Evolutionary conservation across 2,797 vertebrate species (phyloP).

Genomic region (Ara ararauna): DNA sequence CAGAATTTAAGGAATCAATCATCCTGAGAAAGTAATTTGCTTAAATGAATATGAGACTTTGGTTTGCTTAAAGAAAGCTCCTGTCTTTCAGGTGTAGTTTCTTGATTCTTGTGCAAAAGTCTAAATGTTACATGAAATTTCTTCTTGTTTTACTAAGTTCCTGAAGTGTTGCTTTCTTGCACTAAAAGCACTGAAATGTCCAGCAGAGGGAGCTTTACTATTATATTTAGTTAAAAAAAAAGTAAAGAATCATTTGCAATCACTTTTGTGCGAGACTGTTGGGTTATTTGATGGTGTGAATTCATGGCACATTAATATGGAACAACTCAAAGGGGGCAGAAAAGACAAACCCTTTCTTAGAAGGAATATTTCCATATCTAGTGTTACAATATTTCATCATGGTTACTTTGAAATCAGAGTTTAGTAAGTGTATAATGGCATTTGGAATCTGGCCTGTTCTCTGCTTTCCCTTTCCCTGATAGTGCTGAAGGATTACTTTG

Average conservation of each 20-base stretch:
- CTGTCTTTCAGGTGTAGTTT: background rate
- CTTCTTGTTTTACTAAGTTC: background rate
- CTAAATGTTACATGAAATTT: background rate
- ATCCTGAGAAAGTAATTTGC: background rate
- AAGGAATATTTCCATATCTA: background rate
- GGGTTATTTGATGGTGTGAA: background rate
- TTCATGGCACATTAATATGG: background rate
- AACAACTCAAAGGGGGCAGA: background rate
- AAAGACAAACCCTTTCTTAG: background rate
- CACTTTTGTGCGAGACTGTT: background rate
- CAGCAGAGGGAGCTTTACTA: conserved; percentile 64
- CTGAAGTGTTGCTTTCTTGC: background rate
- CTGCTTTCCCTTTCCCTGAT: background rate
- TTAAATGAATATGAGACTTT: background rate
- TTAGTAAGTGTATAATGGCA: background rate
- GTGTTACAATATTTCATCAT: background rate
- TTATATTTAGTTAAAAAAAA: background rate
- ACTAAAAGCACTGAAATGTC: background rate
- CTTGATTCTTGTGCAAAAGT: background rate
- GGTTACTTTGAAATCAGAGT: background rate
- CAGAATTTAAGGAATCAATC: background rate
- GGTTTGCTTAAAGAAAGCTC: background rate
- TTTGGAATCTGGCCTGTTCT: background rate
- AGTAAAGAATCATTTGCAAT: background rate
- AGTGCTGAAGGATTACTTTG: background rate